phyloP scores from a whole-genome alignment of 2,888 invertebrate species.

The Lasioglossum vierecki region DNA sequence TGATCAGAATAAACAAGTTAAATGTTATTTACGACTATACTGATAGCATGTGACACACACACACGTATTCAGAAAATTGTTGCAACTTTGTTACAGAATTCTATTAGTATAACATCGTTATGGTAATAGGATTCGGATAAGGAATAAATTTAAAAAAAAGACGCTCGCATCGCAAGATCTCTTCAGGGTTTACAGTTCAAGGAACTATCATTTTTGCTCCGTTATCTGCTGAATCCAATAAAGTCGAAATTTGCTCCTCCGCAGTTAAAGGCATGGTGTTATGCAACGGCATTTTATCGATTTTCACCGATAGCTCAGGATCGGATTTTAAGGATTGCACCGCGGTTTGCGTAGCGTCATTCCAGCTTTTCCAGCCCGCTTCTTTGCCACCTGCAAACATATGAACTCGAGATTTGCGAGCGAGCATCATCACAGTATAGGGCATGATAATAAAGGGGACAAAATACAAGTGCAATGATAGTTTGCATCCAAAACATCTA shows the following conservation, averaged over 20 bases:
- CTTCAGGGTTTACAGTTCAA: constrained; percentile 43
- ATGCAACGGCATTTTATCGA: constrained; percentile 53
- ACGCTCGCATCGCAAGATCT: constrained; percentile 60
- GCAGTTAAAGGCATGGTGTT: constrained; percentile 41
- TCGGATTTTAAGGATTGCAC: constrained; percentile 60
- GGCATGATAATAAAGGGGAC: constrained; percentile 23
- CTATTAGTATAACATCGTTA: background rate
- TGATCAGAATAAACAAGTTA: background rate
- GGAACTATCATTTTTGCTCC: constrained; percentile 73
- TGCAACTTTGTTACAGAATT: background rate
- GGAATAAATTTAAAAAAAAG: constrained; percentile 20
- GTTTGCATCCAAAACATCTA: constrained; percentile 47
- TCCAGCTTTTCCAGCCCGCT: constrained; percentile 70
- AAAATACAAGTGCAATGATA: constrained; percentile 22
- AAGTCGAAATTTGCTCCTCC: constrained; percentile 65
- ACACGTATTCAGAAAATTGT: background rate
- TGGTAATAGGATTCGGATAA: constrained; percentile 9
- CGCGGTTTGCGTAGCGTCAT: constrained; percentile 68
- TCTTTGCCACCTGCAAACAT: constrained; percentile 73
- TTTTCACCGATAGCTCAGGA: constrained; percentile 54
- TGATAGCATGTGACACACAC: constrained; percentile 8
- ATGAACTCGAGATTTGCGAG: constrained; percentile 71
- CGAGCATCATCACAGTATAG: constrained; percentile 51
- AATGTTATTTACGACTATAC: constrained; percentile 15
- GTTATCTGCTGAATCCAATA: constrained; percentile 73